Percentiles rank a stretch among this genome's conserved stretches.
Evolutionary conservation across 2,888 invertebrate species (phyloP).

Genomic region (Hydroisotoma schaefferi): DNA sequence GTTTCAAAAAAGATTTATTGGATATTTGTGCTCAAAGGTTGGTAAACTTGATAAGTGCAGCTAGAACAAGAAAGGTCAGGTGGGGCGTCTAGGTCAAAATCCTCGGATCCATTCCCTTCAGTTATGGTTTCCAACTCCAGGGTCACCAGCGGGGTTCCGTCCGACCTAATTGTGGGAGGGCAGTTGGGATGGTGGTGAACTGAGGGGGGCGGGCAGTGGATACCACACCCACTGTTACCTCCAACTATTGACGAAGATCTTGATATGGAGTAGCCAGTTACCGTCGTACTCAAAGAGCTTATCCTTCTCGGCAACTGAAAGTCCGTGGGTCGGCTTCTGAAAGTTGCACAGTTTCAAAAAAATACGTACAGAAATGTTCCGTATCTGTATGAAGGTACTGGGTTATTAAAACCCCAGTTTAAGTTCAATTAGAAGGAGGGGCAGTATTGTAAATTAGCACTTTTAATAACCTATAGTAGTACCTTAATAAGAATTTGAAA

Average conservation of each 20-base stretch:
- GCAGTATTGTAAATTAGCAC: too few relatives aligned
- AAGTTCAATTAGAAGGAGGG: too few relatives aligned
- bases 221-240: background rate
- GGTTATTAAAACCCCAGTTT: too few relatives aligned
- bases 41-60: too few relatives aligned
- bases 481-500: too few relatives aligned
- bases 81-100: too few relatives aligned
- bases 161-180: background rate
- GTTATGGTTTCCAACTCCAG: slow-evolving; percentile 8
- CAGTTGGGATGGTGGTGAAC: background rate
- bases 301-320: background rate
- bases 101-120: slow-evolving; percentile 5
- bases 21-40: too few relatives aligned
- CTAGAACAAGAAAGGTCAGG: too few relatives aligned
- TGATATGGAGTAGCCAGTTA: background rate
- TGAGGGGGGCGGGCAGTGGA: background rate
- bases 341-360: background rate
- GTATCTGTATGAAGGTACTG: background rate
- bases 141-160: slow-evolving; percentile 2
- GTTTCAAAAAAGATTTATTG: too few relatives aligned
- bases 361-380: background rate
- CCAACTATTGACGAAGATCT: background rate
- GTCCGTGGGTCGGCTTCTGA: background rate
- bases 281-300: background rate
- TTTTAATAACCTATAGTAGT: too few relatives aligned